A percentile compares a stretch with the other conserved stretches of the same genome.
phyloP scores from a whole-genome alignment of 1,140 invertebrate genomes.

The Rhagoletis zephyria region DNA sequence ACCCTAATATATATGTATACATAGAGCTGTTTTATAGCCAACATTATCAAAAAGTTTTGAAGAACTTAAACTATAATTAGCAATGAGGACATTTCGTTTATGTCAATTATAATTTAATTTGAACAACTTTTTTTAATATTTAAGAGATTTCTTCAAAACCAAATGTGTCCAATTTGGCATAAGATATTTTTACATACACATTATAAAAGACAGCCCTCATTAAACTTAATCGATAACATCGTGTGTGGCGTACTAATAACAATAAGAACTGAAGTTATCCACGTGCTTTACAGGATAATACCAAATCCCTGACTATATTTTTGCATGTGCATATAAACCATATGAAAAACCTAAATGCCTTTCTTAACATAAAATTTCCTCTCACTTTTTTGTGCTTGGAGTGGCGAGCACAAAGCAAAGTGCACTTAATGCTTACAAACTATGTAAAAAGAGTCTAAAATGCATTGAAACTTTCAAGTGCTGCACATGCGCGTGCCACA shows the following conservation, averaged over 20 bases:
- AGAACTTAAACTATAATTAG: no score
- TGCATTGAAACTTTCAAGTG: not conserved
- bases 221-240: not conserved
- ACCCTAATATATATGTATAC: no score
- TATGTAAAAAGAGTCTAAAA: not conserved
- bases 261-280: not conserved
- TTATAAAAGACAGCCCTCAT: no score
- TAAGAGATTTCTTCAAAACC: no score
- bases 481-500: constrained; percentile 43
- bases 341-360: not conserved
- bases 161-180: no score
- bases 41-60: no score
- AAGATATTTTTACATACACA: no score
- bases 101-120: no score
- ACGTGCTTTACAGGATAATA: constrained; percentile 1
- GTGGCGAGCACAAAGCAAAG: constrained; percentile 9
- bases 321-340: not conserved
- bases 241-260: constrained; percentile 19
- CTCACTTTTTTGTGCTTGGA: constrained; percentile 20
- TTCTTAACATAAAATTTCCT: not conserved
- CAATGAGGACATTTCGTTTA: no score
- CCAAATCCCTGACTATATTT: not conserved
- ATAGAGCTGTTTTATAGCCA: no score
- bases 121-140: no score
- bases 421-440: not conserved